phyloP scores from a whole-genome alignment of 2,888 invertebrate genomes.

The Helicoverpa assulta region DNA sequence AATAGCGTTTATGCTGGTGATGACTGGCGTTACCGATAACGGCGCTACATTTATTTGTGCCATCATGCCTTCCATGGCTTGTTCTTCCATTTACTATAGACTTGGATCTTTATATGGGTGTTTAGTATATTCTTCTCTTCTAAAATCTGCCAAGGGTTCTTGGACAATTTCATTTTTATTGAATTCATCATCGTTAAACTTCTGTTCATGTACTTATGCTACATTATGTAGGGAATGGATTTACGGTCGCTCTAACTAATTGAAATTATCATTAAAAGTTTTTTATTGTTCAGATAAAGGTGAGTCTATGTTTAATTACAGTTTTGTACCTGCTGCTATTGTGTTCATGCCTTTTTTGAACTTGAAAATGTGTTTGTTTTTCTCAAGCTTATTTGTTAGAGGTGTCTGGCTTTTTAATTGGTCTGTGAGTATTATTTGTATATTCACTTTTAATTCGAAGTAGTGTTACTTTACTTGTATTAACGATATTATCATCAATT shows the following conservation, averaged over 20 bases:
- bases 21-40: no score
- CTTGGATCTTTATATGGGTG: no score
- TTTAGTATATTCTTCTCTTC: no score
- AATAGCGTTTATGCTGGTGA: no score
- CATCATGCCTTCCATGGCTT: no score
- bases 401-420: conserved; percentile 2
- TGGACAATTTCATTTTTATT: no score
- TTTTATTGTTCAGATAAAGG: conserved; percentile 62
- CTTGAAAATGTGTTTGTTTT: conserved; percentile 20
- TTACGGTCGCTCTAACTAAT: conserved; percentile 64
- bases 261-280: conserved; percentile 67
- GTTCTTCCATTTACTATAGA: no score
- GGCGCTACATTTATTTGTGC: no score
- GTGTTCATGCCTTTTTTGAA: conserved; percentile 15
- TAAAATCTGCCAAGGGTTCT: no score
- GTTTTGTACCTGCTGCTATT: conserved; percentile 25
- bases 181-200: conserved; percentile 3
- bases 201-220: not conserved
- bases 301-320: conserved; percentile 52
- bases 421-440: not conserved
- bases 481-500: no score
- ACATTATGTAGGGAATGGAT: conserved; percentile 54
- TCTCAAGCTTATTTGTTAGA: conserved; percentile 3
- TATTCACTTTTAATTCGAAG: no score
- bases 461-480: no score